Evolutionary conservation across 2,888 invertebrate species (phyloP), one percentile per base, ranked within the genome.

Genomic region (Drosophila kuntzei): DNA sequence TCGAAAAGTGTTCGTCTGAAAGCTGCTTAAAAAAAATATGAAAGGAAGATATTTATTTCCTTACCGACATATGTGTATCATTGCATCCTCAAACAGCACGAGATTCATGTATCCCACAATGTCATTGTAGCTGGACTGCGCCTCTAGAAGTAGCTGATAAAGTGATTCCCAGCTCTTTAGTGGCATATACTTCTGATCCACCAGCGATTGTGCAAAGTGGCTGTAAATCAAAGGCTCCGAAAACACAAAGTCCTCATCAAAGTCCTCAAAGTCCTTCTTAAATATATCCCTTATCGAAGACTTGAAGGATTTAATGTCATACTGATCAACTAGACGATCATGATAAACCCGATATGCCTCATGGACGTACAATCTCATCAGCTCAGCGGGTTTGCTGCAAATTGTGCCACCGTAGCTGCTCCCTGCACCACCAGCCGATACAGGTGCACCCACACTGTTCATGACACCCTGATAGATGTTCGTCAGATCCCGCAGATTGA

Each of bases 61-160:
- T 89, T 79, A 95, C 94, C 97, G 94, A 92, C 97, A 97, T 50
- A 98, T 95, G 91, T 98, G 98, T 80, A 95, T 95, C 96, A 98
- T 97, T 6, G 98, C 98, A 91, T 98, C 98, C 90, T 98, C 98
- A 90, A 99, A 99, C 27, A 99, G 94, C 7, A 99, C 98, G 58
- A 99, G 93, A 92, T 98, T 98, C 98, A 98, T 98, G 0, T 96
- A 96, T 1, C 97, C 96, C 16, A 96, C 95, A 58, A 98, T 93
- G 90, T 99, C 98, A 90, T 98, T 98, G 91, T 99, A 98, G 55
- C 94, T 95, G 1, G 94, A 93, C 57, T 98, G 93, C 0, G 98
- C 97, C 77, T 98, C 98, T 18, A 94, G 93, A 3, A 98, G 93
- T 53, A 98, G 93, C 80, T 95, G 95, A 80, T 95, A 95, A 20